Evolutionary conservation across 37 sponge, comb jelly and placozoan genomes (phyloP), one percentile per base, ranked within the genome.

Genomic region (Spongilla lacustris): DNA sequence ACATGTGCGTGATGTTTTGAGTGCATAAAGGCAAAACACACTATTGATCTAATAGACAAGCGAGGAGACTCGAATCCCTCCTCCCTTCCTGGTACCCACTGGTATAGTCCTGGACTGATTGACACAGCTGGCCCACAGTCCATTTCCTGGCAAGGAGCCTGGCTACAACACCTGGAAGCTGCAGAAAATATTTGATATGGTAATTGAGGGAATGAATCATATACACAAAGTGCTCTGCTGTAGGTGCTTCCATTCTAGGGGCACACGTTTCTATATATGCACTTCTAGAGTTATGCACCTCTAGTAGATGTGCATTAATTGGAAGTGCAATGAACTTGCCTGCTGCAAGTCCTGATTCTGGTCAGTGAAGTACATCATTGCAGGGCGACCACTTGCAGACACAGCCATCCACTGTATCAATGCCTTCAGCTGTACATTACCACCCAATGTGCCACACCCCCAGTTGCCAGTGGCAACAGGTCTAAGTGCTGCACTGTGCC

Each of bases 381-480:
- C 86, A 34, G 96, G 94, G 14, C 96, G 48, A 26, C 91, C 96
- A 71, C 66, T 19, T 10, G 81, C 83, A 12, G 96, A 93, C 46
- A 80, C 88, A 4, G 89, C 96, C 50, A 79, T 83, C 96, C 96
- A 95, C 79, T 93, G 96, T 21, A 95, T 22, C 82, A 95, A 50
- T 11, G 91, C 58, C 86, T 93, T 90, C 68, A 95, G 78, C 91
- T 95, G 96, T 0, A 85, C 81, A 69, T 95, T 87, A 28, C 93
- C 93, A 12, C 82, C 79, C 14, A 72, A 78, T 0, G 5, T 74
- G 33, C 91, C 94, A 84, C 94, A 90, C 67, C 93, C 96, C 91
- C 93, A 92, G 80, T 92, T 93, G n/a, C 96, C 94, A 2, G 96
- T 95, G 31, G 94, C 96, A 68, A 95, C 86, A 35, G 93, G 85